These are phyloP conservation scores for Xenopus tropicalis DNA, from an alignment of 2,113 vertebrate genomes.

Conservation along the genomic window UCB_Xtro_10.0 CM004446.2:4654001-4654500, in stretches of 20 bases:
- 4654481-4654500: no score
- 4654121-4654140: slow-evolving; percentile 25
- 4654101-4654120: background rate
- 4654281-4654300: slow-evolving; percentile 87
- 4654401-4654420: no score
- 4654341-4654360: slow-evolving; percentile 69
- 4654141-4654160: background rate
- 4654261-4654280: slow-evolving; percentile 92
- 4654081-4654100: background rate
- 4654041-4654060: no score
- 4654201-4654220: slow-evolving; percentile 90
- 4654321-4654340: slow-evolving; percentile 96
- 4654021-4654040: no score
- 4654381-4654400: background rate
- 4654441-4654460: no score
- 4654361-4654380: background rate
- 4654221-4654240: slow-evolving; percentile 93
- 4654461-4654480: no score
- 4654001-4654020: no score
- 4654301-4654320: slow-evolving; percentile 97
- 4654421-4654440: no score
- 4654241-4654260: slow-evolving; percentile 92
- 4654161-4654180: background rate
- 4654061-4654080: background rate
- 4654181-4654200: background rate